Evolutionary conservation across 2,113 vertebrate species (phyloP).

Genomic region (Otis tarda): DNA sequence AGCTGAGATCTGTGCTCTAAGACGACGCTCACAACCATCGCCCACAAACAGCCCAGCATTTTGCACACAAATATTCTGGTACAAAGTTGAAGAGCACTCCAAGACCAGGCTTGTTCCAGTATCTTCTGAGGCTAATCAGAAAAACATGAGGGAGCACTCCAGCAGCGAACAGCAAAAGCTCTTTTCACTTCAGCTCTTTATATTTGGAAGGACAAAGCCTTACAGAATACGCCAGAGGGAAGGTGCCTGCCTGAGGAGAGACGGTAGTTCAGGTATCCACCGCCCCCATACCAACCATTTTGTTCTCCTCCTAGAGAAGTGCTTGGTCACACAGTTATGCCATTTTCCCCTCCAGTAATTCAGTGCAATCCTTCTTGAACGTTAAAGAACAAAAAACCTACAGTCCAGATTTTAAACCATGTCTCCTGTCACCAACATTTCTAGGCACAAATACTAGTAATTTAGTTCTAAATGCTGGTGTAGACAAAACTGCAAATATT

Average conservation of each 20-base stretch:
- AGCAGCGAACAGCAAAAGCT: not conserved
- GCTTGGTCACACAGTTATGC: not conserved
- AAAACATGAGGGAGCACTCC: not conserved
- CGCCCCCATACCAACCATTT: not conserved
- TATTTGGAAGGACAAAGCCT: not conserved
- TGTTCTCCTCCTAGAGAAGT: not conserved
- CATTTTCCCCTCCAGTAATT: not conserved
- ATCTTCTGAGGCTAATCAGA: conserved; percentile 26
- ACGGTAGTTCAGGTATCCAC: not conserved
- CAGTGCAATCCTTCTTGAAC: not conserved
- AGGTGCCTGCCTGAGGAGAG: not conserved
- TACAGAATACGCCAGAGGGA: not conserved
- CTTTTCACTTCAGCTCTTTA: not conserved
- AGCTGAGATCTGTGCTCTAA: not conserved
- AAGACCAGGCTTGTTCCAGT: conserved; percentile 28
- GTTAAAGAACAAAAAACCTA: conserved; percentile 3
- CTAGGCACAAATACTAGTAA: conserved; percentile 9
- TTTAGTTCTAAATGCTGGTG: conserved; percentile 4
- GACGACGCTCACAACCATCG: not conserved
- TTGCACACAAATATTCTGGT: not conserved
- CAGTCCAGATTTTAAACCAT: not conserved
- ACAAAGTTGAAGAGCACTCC: not conserved
- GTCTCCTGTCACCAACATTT: conserved; percentile 8
- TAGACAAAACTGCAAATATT: conserved; percentile 28
- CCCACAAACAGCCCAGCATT: not conserved